phyloP scores from a whole-genome alignment of 92 coral and sea anemone species.

The Porites rus region DNA sequence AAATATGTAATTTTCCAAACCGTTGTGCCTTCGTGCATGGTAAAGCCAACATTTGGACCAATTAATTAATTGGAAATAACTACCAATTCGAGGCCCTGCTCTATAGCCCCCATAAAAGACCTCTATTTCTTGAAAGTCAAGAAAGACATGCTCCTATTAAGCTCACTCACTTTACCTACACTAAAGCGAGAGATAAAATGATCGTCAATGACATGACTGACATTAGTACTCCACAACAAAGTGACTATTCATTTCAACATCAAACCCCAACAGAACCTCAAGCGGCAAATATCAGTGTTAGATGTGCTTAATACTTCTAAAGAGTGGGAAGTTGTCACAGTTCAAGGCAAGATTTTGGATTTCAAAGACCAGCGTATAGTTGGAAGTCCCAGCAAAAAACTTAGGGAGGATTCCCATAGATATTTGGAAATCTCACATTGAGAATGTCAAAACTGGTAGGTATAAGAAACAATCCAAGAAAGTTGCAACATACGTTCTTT shows the following conservation, averaged over 20 bases:
- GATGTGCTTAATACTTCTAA: constrained; percentile 62
- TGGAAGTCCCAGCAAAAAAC: constrained; percentile 61
- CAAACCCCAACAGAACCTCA: constrained; percentile 64
- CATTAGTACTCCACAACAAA: constrained; percentile 55
- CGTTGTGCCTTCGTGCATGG: no score
- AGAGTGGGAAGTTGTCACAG: constrained; percentile 67
- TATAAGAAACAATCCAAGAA: no score
- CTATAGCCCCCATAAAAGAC: constrained; percentile 50
- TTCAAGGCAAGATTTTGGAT: constrained; percentile 57
- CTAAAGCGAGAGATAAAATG: constrained; percentile 55
- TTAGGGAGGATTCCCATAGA: constrained; percentile 56
- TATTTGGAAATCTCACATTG: constrained; percentile 56
- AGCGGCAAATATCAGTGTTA: constrained; percentile 55
- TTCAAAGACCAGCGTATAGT: constrained; percentile 66
- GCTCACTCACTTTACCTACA: constrained; percentile 55
- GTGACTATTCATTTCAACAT: constrained; percentile 61
- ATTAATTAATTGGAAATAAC: no score
- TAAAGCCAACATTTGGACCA: no score
- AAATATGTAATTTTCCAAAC: no score
- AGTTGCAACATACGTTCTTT: constrained; percentile 24
- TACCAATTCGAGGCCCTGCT: constrained; percentile 53
- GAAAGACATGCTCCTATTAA: constrained; percentile 39
- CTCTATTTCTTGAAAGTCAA: constrained; percentile 56
- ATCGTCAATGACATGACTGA: constrained; percentile 56
- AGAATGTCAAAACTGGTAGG: constrained; percentile 13